A percentile compares a stretch with the other conserved stretches of the same genome.
Conservation (phyloP, 2,797 vertebrate genomes). For the Cuculus canorus region DNA sequence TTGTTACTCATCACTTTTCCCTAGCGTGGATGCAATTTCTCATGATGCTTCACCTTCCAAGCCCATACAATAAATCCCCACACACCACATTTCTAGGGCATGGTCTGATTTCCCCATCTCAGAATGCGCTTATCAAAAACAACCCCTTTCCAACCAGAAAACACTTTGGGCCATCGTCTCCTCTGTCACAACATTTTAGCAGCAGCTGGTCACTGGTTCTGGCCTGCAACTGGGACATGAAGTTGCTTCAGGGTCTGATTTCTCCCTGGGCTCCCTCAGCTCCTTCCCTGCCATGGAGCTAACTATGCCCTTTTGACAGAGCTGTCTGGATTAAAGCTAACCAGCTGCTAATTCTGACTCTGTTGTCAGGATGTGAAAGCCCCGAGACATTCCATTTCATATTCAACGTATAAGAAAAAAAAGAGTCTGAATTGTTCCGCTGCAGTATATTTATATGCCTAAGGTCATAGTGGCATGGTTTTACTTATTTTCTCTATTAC, state of each 20-base stretch:
- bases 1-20: neutral
- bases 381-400: neutral
- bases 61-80: no score
- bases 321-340: neutral
- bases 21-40: neutral
- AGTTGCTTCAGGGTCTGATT: neutral
- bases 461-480: neutral
- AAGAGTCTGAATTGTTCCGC: neutral
- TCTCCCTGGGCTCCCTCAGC: neutral
- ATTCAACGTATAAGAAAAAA: neutral
- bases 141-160: neutral
- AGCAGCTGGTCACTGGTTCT: neutral
- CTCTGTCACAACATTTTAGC: neutral
- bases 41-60: neutral
- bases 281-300: neutral
- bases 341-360: neutral
- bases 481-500: neutral
- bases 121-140: neutral
- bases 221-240: accelerated
- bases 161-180: neutral
- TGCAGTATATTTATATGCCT: neutral
- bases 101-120: neutral
- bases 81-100: accelerated
- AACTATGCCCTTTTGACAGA: neutral
- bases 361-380: neutral